Evolutionary conservation across 2,888 invertebrate genomes (phyloP).

Genomic region (Scelioninae gen. 1): DNA sequence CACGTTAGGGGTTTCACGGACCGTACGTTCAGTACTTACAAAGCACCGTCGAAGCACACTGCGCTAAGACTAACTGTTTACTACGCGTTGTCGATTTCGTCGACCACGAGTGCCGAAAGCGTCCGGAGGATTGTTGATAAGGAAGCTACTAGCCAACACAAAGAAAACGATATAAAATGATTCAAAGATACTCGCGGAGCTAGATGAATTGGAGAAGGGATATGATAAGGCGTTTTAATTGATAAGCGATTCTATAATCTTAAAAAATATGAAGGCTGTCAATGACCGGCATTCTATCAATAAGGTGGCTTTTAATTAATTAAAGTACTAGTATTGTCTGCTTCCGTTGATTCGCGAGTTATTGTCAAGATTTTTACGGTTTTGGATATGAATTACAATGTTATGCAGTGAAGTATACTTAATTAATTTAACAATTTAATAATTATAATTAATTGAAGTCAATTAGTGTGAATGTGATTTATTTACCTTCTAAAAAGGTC

Average conservation of each 20-base stretch:
- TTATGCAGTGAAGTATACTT: no score
- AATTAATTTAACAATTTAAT: no score
- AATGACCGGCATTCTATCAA: constrained; percentile 34
- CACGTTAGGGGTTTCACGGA: neutral
- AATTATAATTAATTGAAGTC: no score
- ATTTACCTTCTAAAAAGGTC: no score
- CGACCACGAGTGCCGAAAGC: constrained; percentile 59
- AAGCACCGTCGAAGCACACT: constrained; percentile 60
- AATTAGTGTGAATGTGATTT: no score
- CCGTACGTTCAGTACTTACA: constrained; percentile 69
- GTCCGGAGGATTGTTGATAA: constrained; percentile 69
- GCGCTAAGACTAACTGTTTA: constrained; percentile 78
- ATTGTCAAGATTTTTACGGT: no score
- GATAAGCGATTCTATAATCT: constrained; percentile 33
- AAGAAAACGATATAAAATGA: constrained; percentile 39
- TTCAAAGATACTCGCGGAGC: constrained; percentile 31
- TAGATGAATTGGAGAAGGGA: constrained; percentile 3
- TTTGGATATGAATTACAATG: no score
- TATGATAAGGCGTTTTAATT: constrained; percentile 8
- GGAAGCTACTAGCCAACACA: constrained; percentile 65
- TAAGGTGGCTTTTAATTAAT: constrained; percentile 5
- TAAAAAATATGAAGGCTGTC: constrained; percentile 29
- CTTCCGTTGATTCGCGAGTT: no score
- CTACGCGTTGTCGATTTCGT: constrained; percentile 50
- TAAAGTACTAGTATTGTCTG: no score